Conservation (phyloP, 2,888 invertebrate genomes). For the Ormyrus labotus region DNA sequence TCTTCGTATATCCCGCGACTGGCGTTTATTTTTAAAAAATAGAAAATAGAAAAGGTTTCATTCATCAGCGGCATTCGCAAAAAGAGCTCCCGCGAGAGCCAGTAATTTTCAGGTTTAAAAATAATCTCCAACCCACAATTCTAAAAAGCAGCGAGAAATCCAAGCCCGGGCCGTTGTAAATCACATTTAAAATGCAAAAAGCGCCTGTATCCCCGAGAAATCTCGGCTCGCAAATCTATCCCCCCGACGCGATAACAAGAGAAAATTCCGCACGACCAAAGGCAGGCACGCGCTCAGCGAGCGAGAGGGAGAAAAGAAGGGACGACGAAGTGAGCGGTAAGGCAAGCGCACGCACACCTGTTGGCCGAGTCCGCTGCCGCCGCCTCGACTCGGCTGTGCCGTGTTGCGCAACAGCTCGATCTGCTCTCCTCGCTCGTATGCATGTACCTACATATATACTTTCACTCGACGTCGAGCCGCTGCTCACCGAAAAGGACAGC, state of each 20-base stretch:
- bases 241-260: slow-evolving; percentile 2
- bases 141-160: too few species aligned
- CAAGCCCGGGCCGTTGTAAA: too few species aligned
- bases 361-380: background rate
- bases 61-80: too few species aligned
- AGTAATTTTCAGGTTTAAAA: too few species aligned
- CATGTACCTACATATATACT: slow-evolving; percentile 8
- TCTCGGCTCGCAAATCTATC: background rate
- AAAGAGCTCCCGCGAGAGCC: too few species aligned
- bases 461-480: slow-evolving; percentile 17
- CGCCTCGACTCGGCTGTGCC: background rate
- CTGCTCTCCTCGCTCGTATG: slow-evolving; percentile 1
- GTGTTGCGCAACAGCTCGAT: slow-evolving; percentile 31
- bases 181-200: too few species aligned
- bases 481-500: too few species aligned
- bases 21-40: too few species aligned
- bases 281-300: background rate
- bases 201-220: too few species aligned
- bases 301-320: slow-evolving; percentile 27
- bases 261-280: slow-evolving; percentile 15
- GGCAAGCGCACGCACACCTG: slow-evolving; percentile 29
- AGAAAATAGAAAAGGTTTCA: too few species aligned
- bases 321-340: slow-evolving; percentile 31
- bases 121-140: too few species aligned
- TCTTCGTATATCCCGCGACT: too few species aligned